Base-by-base conservation (phyloP, 2,113 vertebrate genomes). In the Phylloscopus whistleri region DNA sequence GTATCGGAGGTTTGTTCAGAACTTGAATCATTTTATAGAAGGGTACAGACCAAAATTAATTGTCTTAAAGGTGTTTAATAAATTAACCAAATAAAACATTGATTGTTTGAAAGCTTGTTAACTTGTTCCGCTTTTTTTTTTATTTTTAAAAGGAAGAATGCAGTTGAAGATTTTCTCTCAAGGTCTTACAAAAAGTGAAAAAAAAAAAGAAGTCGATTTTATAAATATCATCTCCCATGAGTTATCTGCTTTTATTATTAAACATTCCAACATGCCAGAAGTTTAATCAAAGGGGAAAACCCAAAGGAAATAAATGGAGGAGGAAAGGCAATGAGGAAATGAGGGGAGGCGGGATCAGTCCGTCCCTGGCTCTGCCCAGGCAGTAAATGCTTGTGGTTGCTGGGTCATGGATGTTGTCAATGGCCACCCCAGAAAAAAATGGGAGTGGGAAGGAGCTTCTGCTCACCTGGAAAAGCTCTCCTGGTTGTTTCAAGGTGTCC, bases 1-100 rank as follows among this genome's bases (percentile, higher is more conserved):
- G 97, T 98, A 97, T 97, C 66, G 96, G 97, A 98, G 97, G 97
- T 97, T 98, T 97, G 96, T 97, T 97, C 97, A 98, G 98, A 98
- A 98, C 97, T 98, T 98, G 97, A 98, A 98, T 97, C 95, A 97
- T 98, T 98, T 98, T 98, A 95, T 98, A 98, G 98, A 97, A 98
- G 89, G 97, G 97, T 98, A 92, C 97, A 68, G 95, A 98, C 97
- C 97, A 98, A 97, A 97, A 97, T 93, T 97, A 97, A 97, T 95
- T 77, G 93, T 98, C 97, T 97, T 97, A 95, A 97, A 98, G 96
- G 97, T 98, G 97, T 98, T 98, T 97, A 96, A 97, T 96, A 96
- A 97, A 97, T 94, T 97, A 97, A 97, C 97, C 97, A 96, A 98
- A 98, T 98, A 98, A 98, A 97, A 90, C 87, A 96, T 92, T 93